Base-by-base conservation (phyloP, 2,113 vertebrate genomes). In the Ammodramus savannarum region DNA sequence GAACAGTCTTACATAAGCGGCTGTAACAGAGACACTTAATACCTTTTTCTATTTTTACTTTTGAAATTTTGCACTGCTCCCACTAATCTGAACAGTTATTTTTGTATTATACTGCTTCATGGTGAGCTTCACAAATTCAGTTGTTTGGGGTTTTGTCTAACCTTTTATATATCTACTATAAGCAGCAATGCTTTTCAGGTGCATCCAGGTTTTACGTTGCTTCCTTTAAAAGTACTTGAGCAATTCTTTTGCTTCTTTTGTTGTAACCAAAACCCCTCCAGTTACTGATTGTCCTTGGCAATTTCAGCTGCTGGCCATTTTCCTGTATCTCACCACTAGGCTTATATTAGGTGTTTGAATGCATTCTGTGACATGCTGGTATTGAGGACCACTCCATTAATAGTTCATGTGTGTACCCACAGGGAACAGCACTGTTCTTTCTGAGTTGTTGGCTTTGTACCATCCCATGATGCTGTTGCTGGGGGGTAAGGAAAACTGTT, bases 361-460 rank as follows among this genome's bases (percentile, higher is more conserved):
- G 0, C 4, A 7, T 58, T 89, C 62, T 81, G 13, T 85, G 49
- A 39, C 31, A 5, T 2, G 14, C n/a, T 73, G 0, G 1, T 52
- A 16, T 9, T 22, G 25, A 34, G 58, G 26, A n/a, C 62, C 15
- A 7, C 41, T 68, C 49, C 19, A 4, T 43, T 51, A 31, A 29
- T 6, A 44, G 59, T 52, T 74, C 8, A 2, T 19, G 8, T 32
- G 43, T 1, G 3, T 55, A 49, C 39, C 32, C 63, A 19, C 44
- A 34, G 27, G 19, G 14, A 68, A 5, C 4, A 1, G 22, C 34
- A 11, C 20, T 49, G 39, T 59, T 83, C 26, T 34, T 16, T 71
- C 49, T 16, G n/a, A 80, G 23, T 2, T 46, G 23, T 3, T 46
- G 31, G 51, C 17, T 16, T 68, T 58, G 31, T 39, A 48, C 31